Evolutionary conservation across 2,113 vertebrate genomes (phyloP), one percentile per base, ranked within the genome.

Genomic region (Phocoena sinus): DNA sequence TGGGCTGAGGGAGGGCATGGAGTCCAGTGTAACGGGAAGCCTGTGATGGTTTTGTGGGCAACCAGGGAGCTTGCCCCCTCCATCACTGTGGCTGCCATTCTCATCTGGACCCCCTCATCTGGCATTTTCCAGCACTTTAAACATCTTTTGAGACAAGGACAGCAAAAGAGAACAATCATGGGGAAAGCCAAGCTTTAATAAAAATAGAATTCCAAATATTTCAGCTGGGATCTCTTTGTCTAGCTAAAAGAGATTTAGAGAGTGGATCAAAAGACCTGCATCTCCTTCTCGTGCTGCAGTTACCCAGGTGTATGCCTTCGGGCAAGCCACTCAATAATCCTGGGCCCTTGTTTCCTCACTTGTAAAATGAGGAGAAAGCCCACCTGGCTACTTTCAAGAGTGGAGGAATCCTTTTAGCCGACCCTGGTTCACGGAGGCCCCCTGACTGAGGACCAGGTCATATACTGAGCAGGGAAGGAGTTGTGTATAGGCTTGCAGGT

Each of bases 141-240:
- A 53, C 38, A 67, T 95, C 28, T 87, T 62, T 68, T 44, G 60
- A 79, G 79, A 95, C 80, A 88, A 93, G 53, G 93, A n/a, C n/a
- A 71, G 31, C 65, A 91, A 84, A 84, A 92, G 50, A 96, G n/a
- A 56, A 60, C 91, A 44, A 70, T 95, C 41, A 38, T 28, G 68
- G 62, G 58, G 38, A 91, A 91, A 94, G 41, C 14, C 91, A 95
- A 85, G 26, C 71, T 92, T 97, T 82, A 77, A 82, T 93, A 82
- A 82, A 93, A 96, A 58, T 53, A 96, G 58, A 95, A 96, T 94
- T 92, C 26, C 58, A 83, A 94, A 81, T 83, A 90, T 74, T 70
- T 97, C 76, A 83, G 10, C 53, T 44, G 65, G 84, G 25, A 86
- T 83, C 63, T 82, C 70, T 96, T 73, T 85, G n/a, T 70, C 41